Conservation (phyloP, 2,888 invertebrate genomes). For the Panzeria rudis region DNA sequence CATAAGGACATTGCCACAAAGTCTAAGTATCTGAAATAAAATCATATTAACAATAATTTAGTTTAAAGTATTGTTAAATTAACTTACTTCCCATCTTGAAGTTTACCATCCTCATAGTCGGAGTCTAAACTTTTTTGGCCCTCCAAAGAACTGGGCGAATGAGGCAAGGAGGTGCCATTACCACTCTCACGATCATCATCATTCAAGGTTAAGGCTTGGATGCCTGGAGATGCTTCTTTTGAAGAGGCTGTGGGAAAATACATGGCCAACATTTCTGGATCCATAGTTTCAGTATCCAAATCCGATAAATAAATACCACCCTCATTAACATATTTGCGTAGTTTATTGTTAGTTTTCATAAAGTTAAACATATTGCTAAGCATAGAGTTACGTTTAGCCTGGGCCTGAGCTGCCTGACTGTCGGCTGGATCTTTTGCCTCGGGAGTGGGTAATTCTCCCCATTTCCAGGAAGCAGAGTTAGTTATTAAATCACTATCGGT, state of each 20-base stretch:
- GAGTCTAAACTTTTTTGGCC: conserved; percentile 91
- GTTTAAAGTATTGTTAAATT: no score
- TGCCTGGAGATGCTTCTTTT: conserved; percentile 72
- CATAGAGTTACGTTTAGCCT: conserved; percentile 87
- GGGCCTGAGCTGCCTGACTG: conserved; percentile 77
- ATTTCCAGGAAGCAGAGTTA: conserved; percentile 89
- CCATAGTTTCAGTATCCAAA: conserved; percentile 92
- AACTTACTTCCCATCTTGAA: conserved; percentile 84
- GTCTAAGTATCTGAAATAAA: conserved; percentile 83
- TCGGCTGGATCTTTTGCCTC: conserved; percentile 75
- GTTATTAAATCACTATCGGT: conserved; percentile 77
- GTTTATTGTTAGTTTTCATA: conserved; percentile 90
- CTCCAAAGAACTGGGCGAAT: conserved; percentile 95
- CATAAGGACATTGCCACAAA: conserved; percentile 91
- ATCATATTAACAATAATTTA: no score
- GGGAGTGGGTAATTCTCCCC: conserved; percentile 92
- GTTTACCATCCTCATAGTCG: conserved; percentile 91
- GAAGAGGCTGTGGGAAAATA: conserved; percentile 88
- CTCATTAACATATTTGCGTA: conserved; percentile 85
- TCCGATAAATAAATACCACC: conserved; percentile 96
- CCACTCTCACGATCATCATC: conserved; percentile 98
- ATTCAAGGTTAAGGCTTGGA: conserved; percentile 77
- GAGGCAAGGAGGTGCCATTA: conserved; percentile 97
- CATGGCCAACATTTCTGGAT: conserved; percentile 95
- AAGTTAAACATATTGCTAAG: conserved; percentile 96